A percentile compares a stretch with the other conserved stretches of the same genome.
Conservation (phyloP, 2,797 vertebrate species). For the Heterohyrax brucei region DNA sequence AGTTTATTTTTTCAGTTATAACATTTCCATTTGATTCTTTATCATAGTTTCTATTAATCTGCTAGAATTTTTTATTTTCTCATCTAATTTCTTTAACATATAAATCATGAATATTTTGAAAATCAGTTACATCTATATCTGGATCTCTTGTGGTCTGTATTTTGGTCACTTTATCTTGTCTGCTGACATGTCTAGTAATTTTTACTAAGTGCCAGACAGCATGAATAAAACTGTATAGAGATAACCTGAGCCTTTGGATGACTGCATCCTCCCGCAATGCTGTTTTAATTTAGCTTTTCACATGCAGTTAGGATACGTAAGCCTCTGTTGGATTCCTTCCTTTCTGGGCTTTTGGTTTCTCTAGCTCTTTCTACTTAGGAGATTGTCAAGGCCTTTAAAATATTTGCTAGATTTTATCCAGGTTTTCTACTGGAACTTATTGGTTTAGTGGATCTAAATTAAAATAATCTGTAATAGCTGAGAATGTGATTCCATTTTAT, state of each 20-base stretch:
- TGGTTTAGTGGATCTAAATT: constrained; percentile 36
- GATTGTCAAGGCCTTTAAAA: neutral
- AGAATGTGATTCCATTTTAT: constrained; percentile 50
- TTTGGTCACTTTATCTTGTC: neutral
- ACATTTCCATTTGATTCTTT: constrained; percentile 28
- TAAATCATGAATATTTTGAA: constrained; percentile 31
- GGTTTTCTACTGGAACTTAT: constrained; percentile 21
- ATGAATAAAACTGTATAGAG: neutral
- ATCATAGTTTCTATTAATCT: neutral
- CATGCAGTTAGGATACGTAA: neutral
- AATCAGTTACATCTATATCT: neutral
- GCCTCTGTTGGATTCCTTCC: neutral
- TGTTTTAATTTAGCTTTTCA: constrained; percentile 36
- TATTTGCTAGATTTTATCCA: constrained; percentile 59
- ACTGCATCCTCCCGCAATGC: neutral
- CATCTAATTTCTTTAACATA: constrained; percentile 27
- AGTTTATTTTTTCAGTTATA: constrained; percentile 50
- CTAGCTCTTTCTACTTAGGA: neutral
- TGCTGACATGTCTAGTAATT: neutral
- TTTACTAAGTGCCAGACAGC: constrained; percentile 10
- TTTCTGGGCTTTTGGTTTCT: neutral
- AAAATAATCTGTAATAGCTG: constrained; percentile 40
- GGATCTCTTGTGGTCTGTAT: neutral
- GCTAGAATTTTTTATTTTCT: neutral
- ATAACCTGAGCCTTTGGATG: constrained; percentile 25